Conservation (phyloP, 2,888 invertebrate genomes). For the Nycteola revayana region DNA sequence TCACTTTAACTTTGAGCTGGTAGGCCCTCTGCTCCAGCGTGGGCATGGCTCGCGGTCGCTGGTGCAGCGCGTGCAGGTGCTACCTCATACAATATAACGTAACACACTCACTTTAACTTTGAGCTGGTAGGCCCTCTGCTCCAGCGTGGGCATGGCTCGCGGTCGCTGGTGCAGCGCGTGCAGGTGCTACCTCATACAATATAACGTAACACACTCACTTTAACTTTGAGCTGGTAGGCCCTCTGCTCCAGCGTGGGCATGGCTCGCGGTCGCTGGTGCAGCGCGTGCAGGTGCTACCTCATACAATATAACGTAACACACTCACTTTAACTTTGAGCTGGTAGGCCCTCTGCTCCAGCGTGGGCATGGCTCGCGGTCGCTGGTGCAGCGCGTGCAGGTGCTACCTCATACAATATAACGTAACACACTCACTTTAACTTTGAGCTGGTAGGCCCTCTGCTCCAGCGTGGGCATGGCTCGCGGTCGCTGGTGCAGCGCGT, state of each 20-base stretch:
- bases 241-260: conserved; percentile 86
- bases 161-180: neutral
- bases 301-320: no score
- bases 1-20: neutral
- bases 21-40: conserved; percentile 83
- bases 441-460: no score
- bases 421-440: no score
- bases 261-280: conserved; percentile 52
- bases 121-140: neutral
- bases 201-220: no score
- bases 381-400: conserved; percentile 46
- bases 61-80: neutral
- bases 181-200: no score
- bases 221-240: conserved; percentile 84
- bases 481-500: no score
- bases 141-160: neutral
- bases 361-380: conserved; percentile 67
- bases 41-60: conserved; percentile 63
- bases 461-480: no score
- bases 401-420: no score
- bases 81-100: no score
- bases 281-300: conserved; percentile 31
- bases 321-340: conserved; percentile 80
- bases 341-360: conserved; percentile 88
- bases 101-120: neutral